Percentiles rank a stretch among this genome's conserved stretches.
Conservation (phyloP, 2,888 invertebrate species). For the Cantharis rustica region DNA sequence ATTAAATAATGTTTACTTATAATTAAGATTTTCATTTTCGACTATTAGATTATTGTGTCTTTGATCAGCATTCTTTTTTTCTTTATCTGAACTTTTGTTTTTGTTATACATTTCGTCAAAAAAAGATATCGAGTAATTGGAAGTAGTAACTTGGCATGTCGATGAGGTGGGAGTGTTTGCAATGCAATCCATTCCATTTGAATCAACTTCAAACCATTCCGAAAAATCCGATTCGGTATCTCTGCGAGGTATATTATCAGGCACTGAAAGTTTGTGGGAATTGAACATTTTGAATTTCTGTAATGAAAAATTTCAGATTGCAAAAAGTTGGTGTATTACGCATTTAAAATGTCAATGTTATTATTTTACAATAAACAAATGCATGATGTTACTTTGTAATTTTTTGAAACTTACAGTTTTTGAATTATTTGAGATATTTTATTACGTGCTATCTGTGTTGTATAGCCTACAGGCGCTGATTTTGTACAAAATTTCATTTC, state of each 20-base stretch:
- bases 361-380: neutral
- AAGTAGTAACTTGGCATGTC: conserved; percentile 10
- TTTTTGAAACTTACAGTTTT: no score
- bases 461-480: neutral
- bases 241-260: conserved; percentile 17
- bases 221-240: conserved; percentile 7
- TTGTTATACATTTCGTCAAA: conserved; percentile 32
- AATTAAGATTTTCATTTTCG: conserved; percentile 41
- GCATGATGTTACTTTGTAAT: neutral
- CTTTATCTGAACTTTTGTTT: conserved; percentile 37
- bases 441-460: neutral
- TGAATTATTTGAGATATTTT: no score
- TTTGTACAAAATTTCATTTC: neutral
- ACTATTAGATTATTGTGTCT: conserved; percentile 37
- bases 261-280: conserved; percentile 4
- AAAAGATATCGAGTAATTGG: conserved; percentile 10
- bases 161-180: conserved; percentile 19
- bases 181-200: conserved; percentile 21
- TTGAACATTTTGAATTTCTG: conserved; percentile 7
- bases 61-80: conserved; percentile 37
- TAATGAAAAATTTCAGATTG: neutral
- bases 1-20: conserved; percentile 32
- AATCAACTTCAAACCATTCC: conserved; percentile 29
- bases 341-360: neutral
- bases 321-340: neutral